Evolutionary conservation across 2,113 vertebrate species (phyloP).

Genomic region (Onychostruthus taczanowskii): DNA sequence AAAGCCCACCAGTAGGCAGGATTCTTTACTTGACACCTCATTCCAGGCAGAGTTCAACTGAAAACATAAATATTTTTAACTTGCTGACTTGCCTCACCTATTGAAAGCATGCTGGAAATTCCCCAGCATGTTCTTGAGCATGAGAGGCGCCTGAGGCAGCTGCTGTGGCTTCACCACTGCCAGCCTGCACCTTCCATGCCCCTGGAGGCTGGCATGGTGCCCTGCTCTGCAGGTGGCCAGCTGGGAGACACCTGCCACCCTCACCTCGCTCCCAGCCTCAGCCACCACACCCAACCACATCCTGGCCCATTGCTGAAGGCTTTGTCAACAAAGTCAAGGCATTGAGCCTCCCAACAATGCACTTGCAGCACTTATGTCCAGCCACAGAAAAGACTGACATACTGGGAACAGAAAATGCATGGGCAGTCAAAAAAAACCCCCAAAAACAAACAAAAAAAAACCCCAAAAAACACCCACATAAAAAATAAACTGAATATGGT

Average conservation of each 20-base stretch:
- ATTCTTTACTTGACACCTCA: neutral
- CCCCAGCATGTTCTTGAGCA: neutral
- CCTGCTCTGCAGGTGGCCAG: neutral
- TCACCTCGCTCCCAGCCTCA: fast-evolving
- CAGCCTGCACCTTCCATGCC: neutral
- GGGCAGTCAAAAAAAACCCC: neutral
- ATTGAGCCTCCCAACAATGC: fast-evolving
- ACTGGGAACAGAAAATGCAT: neutral
- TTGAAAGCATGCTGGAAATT: neutral
- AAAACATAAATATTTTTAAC: neutral
- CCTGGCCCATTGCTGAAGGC: neutral
- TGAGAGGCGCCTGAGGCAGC: neutral
- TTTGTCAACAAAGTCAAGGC: neutral
- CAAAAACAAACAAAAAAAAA: neutral
- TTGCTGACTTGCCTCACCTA: neutral
- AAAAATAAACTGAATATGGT: neutral
- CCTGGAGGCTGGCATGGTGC: neutral
- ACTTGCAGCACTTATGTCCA: fast-evolving
- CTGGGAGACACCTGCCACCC: neutral
- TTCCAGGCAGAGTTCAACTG: neutral
- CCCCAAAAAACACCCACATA: no score
- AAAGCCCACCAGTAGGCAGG: neutral
- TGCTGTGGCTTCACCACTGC: neutral
- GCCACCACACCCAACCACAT: fast-evolving
- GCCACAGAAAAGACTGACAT: neutral